A percentile compares a stretch with the other conserved stretches of the same genome.
Conservation (phyloP, 2,113 vertebrate species). For the Periophthalmodon schlosseri region DNA sequence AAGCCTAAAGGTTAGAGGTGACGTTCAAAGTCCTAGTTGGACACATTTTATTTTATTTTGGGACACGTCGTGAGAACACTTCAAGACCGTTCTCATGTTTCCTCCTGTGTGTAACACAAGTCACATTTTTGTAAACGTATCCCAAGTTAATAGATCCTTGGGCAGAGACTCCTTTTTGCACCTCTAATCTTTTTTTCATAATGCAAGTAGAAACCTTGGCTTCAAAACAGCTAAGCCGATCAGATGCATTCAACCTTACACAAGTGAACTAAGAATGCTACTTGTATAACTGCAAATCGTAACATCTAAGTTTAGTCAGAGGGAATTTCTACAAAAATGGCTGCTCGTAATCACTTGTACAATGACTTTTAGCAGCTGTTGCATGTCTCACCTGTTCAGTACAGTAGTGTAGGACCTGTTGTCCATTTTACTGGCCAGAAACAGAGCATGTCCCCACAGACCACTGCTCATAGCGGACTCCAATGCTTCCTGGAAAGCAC, state of each 20-base stretch:
- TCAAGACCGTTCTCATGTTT: not conserved
- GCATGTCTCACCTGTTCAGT: slow-evolving; percentile 77
- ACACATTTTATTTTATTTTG: slow-evolving; percentile 11
- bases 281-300: not conserved
- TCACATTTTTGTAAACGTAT: not conserved
- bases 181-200: not conserved
- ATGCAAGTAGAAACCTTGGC: not conserved
- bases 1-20: not conserved
- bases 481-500: slow-evolving; percentile 83
- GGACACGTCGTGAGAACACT: not conserved
- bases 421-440: slow-evolving; percentile 95
- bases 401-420: slow-evolving; percentile 86
- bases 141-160: not conserved
- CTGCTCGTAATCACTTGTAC: not conserved
- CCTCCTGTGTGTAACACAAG: not conserved
- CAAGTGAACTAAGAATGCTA: not conserved
- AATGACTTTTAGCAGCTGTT: slow-evolving; percentile 20
- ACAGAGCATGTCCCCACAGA: slow-evolving; percentile 92
- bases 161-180: not conserved
- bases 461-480: slow-evolving; percentile 88
- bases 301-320: slow-evolving; percentile 25
- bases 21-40: not conserved
- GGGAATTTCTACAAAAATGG: slow-evolving; percentile 28
- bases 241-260: not conserved
- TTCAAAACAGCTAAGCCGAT: not conserved